phyloP scores from a whole-genome alignment of 2,113 vertebrate species.

The Smithornis capensis region DNA sequence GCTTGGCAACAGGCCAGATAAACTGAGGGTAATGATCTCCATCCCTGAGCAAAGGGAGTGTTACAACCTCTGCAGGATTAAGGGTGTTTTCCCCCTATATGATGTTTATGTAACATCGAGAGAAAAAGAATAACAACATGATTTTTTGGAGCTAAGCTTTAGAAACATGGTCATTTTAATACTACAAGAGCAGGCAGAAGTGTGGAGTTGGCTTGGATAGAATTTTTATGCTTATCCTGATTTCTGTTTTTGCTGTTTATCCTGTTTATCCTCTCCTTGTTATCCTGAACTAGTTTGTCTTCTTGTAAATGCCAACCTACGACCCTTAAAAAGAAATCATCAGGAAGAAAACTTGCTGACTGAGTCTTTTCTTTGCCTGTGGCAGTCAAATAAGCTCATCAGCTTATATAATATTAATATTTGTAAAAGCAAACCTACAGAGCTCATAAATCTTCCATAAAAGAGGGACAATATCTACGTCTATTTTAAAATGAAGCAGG shows the following conservation, averaged over 20 bases:
- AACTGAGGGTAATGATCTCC: neutral
- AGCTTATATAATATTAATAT: slow-evolving; percentile 60
- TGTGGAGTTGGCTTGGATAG: neutral
- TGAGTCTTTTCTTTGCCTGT: neutral
- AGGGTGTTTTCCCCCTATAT: neutral
- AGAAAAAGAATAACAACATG: neutral
- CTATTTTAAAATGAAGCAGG: slow-evolving; percentile 19
- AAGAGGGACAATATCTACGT: neutral
- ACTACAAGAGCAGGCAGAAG: neutral
- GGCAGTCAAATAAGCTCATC: slow-evolving; percentile 30
- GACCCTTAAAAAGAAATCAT: neutral
- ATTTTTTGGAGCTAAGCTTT: neutral
- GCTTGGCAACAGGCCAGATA: accelerated
- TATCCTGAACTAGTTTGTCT: slow-evolving; percentile 7
- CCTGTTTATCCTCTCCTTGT: slow-evolving; percentile 29
- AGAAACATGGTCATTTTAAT: neutral
- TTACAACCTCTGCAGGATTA: neutral
- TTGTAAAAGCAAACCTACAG: slow-evolving; percentile 50
- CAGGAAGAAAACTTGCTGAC: slow-evolving; percentile 44
- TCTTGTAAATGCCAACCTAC: neutral
- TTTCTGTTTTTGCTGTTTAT: slow-evolving; percentile 32
- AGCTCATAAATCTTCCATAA: slow-evolving; percentile 50
- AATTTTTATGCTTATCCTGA: neutral
- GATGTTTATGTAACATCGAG: neutral
- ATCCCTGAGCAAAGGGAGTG: neutral